Evolutionary conservation across 2,113 vertebrate species (phyloP), one percentile per base, ranked within the genome.

Genomic region (Bos taurus): DNA sequence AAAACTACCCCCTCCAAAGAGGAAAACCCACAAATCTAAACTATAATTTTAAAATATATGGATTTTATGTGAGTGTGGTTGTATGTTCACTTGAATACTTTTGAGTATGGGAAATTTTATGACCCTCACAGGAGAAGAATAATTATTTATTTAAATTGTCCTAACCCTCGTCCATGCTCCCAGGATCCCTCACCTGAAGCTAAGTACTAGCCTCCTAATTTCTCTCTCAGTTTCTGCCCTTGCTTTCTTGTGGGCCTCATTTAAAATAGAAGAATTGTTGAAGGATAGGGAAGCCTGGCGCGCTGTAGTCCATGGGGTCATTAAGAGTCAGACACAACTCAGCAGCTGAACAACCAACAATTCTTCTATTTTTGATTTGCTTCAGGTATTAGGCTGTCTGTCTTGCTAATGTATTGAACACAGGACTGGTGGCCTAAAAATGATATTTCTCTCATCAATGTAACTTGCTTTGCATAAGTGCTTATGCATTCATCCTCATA

Each of bases 391-490:
- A 93, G 43, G 57, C 7, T 67, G 2, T 90, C 36, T 40, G 1
- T 91, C n/a, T 48, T 89, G 40, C 64, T 93, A 71, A 85, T 50
- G 78, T 81, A 23, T 0, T 94, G 90, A 91, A 80, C 5, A 0
- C 94, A 95, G 86, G 43, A 77, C 97, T 60, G 88, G n/a, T 91
- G 82, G 56, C 83, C 48, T 97, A 46, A 97, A 96, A 85, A 25
- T 81, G 9, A 1, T 43, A 82, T 67, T 96, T 83, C 83, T 87
- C 57, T 67, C 28, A 36, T 88, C 85, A 7, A 11, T 94, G 19
- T 95, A 60, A 83, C 97, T 95, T 97, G 93, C 74, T 62, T 90
- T 98, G 96, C 94, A 30, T 95, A 98, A 97, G 43, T 95, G 88
- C 3, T 90, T 98, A 91, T 90, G 60, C 28, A 95, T 97, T 94